Conservation (phyloP, 2,888 invertebrate species). For the Alsophila aescularia region DNA sequence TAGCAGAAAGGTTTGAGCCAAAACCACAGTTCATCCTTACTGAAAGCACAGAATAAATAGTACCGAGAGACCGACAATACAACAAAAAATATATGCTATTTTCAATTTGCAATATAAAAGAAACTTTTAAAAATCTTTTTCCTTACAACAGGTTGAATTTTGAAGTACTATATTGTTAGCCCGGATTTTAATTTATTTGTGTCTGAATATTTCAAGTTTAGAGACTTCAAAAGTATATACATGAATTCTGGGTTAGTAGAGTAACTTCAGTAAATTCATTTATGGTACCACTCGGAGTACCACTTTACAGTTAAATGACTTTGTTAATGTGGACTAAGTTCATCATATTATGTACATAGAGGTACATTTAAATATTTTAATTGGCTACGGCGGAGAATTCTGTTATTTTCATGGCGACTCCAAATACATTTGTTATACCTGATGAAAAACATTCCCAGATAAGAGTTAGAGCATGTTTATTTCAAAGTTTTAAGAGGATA, state of each 20-base stretch:
- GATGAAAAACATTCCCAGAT: no score
- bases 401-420: no score
- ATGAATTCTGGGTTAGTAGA: not conserved
- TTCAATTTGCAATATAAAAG: not conserved
- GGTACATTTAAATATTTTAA: no score
- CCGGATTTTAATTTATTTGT: conserved; percentile 1
- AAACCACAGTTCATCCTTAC: no score
- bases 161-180: not conserved
- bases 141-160: not conserved
- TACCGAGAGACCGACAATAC: not conserved
- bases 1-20: no score
- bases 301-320: not conserved
- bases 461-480: no score
- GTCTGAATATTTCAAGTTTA: not conserved
- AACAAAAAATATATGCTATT: not conserved
- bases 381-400: no score
- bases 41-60: not conserved
- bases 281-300: not conserved
- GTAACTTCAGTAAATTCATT: conserved; percentile 2
- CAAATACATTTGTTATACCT: no score
- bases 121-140: not conserved
- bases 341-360: not conserved
- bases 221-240: not conserved
- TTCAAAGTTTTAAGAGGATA: no score
- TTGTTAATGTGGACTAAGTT: not conserved